Base-by-base conservation (phyloP, 2,888 invertebrate genomes). In the Heteromurus nitidus region DNA sequence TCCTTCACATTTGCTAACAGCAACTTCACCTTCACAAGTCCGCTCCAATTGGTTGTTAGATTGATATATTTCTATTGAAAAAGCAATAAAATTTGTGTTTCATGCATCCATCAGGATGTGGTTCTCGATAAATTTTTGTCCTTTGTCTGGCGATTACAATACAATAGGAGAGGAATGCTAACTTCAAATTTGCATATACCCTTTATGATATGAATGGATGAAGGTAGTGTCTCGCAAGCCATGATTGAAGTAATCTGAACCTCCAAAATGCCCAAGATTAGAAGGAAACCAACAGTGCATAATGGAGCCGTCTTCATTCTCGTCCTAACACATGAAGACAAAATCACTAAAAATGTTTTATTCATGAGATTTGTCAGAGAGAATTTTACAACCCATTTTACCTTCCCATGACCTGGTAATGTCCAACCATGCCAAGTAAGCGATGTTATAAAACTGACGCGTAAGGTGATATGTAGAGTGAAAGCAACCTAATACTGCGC, bases 1-100 rank as follows among this genome's bases (percentile, higher is more conserved):
- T 26, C 97, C 97, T 76, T 97, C 97, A 88, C 97, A 97, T 91
- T 97, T 97, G 88, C 95, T 96, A 0, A 97, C 96, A 16, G 92
- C 93, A 55, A 97, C 92, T 89, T 96, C 96, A 0, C 95, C 96
- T 88, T 94, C 96, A 88, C 97, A 97, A 16, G 95, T 95, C 88
- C 96, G 91, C 87, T 93, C 91, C 87, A 96, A 90, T 86, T 94
- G 91, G 88, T 94, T 90, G 85, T 96, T 95, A 88, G 95, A 95
- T 36, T 64, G 50, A 88, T 94, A 96, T 89, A 97, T 96, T 90
- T 97, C 97, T 95, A 9, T n/a, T 3, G n/a, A n/a, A n/a, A n/a
- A n/a, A n/a, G n/a, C n/a, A n/a, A n/a, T n/a, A n/a, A n/a, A n/a
- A n/a, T n/a, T n/a, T n/a, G n/a, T n/a, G n/a, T n/a, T n/a, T 36